These are phyloP conservation scores for Psittacula derbiana DNA, from an alignment of 2,797 vertebrate genomes.

Conservation along the genomic window DNA sequence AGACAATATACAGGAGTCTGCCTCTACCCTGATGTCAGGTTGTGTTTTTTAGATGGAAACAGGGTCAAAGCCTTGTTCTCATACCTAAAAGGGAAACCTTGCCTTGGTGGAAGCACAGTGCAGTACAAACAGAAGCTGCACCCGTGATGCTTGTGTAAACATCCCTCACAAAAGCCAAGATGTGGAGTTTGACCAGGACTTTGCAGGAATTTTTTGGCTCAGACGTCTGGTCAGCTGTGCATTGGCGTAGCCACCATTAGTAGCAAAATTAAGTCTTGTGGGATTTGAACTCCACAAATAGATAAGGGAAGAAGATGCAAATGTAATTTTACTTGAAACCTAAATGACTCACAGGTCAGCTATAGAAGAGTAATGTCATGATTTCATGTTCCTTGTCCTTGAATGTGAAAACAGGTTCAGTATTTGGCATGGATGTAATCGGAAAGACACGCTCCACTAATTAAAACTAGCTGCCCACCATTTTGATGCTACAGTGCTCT, in stretches of 20 bases:
- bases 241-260: fast-evolving
- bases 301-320: neutral
- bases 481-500: neutral
- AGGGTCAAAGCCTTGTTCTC: neutral
- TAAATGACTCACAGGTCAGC: neutral
- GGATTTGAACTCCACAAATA: neutral
- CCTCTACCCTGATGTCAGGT: neutral
- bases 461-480: neutral
- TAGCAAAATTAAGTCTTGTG: neutral
- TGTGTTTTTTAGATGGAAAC: neutral
- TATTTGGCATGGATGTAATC: neutral
- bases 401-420: neutral
- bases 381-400: neutral
- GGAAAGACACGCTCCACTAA: neutral
- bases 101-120: neutral
- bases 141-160: neutral
- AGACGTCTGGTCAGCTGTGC: neutral
- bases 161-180: neutral
- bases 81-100: neutral
- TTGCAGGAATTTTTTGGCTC: neutral
- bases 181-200: neutral
- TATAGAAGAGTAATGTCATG: neutral
- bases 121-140: neutral
- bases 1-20: neutral
- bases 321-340: neutral